These are phyloP conservation scores for Oryctes rhinoceros DNA, from an alignment of 1,140 invertebrate genomes.

Conservation along the genomic window DNA sequence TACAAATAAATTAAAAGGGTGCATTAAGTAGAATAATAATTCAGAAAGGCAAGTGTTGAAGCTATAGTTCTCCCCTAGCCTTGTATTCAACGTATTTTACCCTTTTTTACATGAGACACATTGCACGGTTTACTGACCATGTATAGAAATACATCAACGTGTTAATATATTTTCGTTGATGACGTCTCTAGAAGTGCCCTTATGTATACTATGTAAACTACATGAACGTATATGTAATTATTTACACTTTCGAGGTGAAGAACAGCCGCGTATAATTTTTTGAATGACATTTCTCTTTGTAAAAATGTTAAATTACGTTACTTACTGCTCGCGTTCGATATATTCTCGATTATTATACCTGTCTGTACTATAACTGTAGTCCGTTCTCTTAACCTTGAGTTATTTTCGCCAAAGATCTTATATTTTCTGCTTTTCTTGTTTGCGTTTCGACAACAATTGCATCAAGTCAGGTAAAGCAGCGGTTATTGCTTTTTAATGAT, in stretches of 20 bases:
- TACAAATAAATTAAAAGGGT: conserved; percentile 30
- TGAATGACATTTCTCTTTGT: too few relatives aligned
- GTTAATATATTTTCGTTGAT: conserved; percentile 27
- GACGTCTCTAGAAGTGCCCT: background rate
- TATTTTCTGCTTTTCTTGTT: background rate
- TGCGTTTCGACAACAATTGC: background rate
- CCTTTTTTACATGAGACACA: conserved; percentile 25
- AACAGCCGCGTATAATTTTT: background rate
- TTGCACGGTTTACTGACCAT: conserved; percentile 34
- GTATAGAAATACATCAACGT: conserved; percentile 17
- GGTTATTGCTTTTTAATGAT: too few relatives aligned
- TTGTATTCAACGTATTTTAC: conserved; percentile 32
- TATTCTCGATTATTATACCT: background rate
- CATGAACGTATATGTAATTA: background rate
- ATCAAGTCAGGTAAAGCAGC: background rate
- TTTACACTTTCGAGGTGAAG: background rate
- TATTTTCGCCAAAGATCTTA: background rate
- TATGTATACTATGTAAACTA: background rate
- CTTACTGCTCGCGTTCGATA: background rate
- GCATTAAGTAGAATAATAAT: conserved; percentile 24
- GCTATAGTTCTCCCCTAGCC: conserved; percentile 23
- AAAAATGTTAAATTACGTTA: too few relatives aligned
- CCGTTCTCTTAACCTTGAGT: conserved; percentile 21
- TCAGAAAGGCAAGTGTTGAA: conserved; percentile 24
- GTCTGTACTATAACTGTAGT: background rate